Conservation (phyloP, 2,113 vertebrate species). For the Elaphurus davidianus region DNA sequence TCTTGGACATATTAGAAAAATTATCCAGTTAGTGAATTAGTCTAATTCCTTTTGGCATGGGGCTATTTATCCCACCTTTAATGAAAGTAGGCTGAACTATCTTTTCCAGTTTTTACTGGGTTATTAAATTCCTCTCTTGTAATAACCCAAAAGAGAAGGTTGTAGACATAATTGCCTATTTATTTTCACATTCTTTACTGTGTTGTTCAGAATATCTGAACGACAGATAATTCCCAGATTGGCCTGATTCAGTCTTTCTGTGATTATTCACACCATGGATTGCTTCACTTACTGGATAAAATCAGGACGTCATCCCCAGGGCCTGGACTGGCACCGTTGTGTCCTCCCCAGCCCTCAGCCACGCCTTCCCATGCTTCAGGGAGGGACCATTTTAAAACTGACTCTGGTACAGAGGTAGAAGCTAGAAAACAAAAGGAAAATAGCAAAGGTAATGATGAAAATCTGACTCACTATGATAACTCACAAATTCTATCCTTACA, state of each 20-base stretch:
- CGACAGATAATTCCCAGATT: background rate
- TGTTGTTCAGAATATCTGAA: background rate
- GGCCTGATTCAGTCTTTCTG: background rate
- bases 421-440: constrained; percentile 67
- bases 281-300: constrained; percentile 78
- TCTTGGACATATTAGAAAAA: background rate
- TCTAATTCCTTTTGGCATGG: background rate
- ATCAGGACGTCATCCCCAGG: constrained; percentile 81
- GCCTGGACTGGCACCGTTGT: constrained; percentile 63
- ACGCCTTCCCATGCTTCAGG: constrained; percentile 77
- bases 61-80: background rate
- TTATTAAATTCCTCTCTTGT: background rate
- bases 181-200: background rate
- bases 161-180: background rate
- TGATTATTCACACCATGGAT: background rate
- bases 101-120: background rate
- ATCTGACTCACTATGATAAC: background rate
- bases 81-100: background rate
- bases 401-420: constrained; percentile 40
- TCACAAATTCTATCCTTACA: background rate
- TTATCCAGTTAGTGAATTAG: background rate
- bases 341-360: constrained; percentile 79
- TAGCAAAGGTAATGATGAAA: background rate
- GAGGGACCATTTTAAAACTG: constrained; percentile 78
- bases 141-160: background rate